Evolutionary conservation across 2,888 invertebrate species (phyloP).

Genomic region (Mimachlamys varia): DNA sequence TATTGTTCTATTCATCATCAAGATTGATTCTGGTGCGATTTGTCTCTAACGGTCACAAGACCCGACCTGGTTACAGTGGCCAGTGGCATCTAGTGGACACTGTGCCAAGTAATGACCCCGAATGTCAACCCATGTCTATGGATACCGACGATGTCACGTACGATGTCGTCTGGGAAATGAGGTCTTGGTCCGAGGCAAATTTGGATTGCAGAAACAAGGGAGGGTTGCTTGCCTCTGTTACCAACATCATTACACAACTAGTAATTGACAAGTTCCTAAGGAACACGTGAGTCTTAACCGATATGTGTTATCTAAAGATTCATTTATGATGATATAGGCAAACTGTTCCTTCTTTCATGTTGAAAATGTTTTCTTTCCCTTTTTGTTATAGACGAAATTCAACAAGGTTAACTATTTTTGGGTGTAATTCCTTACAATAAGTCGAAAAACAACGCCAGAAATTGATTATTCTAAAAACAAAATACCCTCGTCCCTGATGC

Average conservation of each 20-base stretch:
- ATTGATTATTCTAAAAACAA: too few species aligned
- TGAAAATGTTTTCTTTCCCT: neutral
- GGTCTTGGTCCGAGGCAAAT: constrained; percentile 61
- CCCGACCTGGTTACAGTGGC: constrained; percentile 59
- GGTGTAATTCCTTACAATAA: too few species aligned
- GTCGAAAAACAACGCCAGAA: too few species aligned
- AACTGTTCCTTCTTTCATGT: neutral
- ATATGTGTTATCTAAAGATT: too few species aligned
- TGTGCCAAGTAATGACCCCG: neutral
- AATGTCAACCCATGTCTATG: constrained; percentile 52
- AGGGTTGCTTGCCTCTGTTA: constrained; percentile 59
- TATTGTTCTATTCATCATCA: constrained; percentile 58
- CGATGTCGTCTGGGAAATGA: constrained; percentile 54
- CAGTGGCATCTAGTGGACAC: constrained; percentile 57
- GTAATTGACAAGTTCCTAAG: constrained; percentile 53
- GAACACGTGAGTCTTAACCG: constrained; percentile 51
- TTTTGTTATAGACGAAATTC: neutral
- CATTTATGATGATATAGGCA: neutral
- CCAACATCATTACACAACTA: constrained; percentile 51
- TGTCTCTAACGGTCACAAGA: constrained; percentile 56
- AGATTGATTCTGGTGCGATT: constrained; percentile 57
- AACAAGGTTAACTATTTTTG: too few species aligned
- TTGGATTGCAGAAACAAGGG: constrained; percentile 59
- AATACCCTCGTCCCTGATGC: too few species aligned
- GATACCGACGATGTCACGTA: constrained; percentile 54